A percentile compares a stretch with the other conserved stretches of the same genome.
Evolutionary conservation across 1,140 invertebrate species (phyloP).

Genomic region (Zaprionus gabonicus): DNA sequence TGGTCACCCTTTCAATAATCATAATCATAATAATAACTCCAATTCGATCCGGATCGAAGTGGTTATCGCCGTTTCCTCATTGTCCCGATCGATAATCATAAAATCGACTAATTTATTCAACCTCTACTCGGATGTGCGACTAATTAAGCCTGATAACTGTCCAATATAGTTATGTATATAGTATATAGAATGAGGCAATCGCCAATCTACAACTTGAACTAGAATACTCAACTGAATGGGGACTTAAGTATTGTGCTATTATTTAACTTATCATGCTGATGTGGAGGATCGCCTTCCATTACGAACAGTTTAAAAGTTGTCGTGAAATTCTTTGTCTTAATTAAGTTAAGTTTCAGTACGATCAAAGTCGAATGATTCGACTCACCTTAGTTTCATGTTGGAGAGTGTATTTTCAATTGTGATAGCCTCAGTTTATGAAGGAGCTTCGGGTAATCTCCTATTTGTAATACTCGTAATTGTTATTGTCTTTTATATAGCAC

Average conservation of each 20-base stretch:
- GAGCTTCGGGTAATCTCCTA: constrained; percentile 10
- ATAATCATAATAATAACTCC: not conserved
- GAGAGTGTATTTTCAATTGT: constrained; percentile 66
- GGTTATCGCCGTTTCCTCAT: not conserved
- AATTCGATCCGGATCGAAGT: not conserved
- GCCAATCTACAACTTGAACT: not conserved
- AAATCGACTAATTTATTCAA: constrained; percentile 60
- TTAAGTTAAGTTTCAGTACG: constrained; percentile 7
- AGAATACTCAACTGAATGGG: constrained; percentile 4
- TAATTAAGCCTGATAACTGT: constrained; percentile 48
- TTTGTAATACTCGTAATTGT: constrained; percentile 19
- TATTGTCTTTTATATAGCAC: constrained; percentile 28
- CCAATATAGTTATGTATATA: not conserved
- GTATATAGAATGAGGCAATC: not conserved
- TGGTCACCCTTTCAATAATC: constrained; percentile 6
- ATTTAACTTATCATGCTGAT: constrained; percentile 60
- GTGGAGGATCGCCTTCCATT: not conserved
- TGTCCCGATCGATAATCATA: constrained; percentile 42
- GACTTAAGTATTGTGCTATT: constrained; percentile 6
- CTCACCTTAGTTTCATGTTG: constrained; percentile 73
- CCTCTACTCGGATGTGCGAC: constrained; percentile 19
- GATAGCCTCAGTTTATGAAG: constrained; percentile 30
- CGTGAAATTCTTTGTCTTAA: constrained; percentile 4
- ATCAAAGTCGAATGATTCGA: constrained; percentile 9
- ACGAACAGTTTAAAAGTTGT: not conserved